These are phyloP conservation scores for Telmatherina bonti DNA, from an alignment of 2,797 vertebrate species.

Conservation along the genomic window DNA sequence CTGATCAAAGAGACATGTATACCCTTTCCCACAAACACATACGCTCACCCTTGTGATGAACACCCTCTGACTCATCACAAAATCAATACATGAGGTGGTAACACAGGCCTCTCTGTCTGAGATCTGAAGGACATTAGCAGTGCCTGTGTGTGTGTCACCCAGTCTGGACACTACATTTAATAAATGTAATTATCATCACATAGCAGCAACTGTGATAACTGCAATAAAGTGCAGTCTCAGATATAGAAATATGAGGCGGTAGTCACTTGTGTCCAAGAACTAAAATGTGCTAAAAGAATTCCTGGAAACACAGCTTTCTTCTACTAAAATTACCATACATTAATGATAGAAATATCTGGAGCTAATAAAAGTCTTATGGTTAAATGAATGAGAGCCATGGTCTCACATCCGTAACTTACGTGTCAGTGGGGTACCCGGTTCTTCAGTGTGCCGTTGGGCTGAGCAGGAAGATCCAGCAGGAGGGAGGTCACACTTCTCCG, in stretches of 20 bases:
- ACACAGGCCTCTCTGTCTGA: constrained; percentile 63
- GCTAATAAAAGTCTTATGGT: background rate
- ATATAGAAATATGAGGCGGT: constrained; percentile 2
- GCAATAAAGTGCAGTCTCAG: background rate
- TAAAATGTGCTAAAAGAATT: constrained; percentile 7
- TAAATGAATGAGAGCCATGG: constrained; percentile 6
- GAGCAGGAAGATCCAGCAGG: constrained; percentile 33
- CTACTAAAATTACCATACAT: constrained; percentile 14
- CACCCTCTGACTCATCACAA: constrained; percentile 73
- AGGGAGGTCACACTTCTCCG: constrained; percentile 71
- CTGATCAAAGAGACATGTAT: constrained; percentile 39
- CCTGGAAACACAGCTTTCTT: constrained; percentile 19
- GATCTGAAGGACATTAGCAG: constrained; percentile 60
- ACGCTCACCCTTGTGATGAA: constrained; percentile 56
- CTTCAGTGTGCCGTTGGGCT: constrained; percentile 33
- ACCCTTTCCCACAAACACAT: constrained; percentile 13
- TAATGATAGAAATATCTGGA: constrained; percentile 19
- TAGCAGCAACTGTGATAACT: constrained; percentile 24
- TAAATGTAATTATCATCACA: constrained; percentile 29
- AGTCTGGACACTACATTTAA: constrained; percentile 35
- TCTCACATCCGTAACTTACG: constrained; percentile 36
- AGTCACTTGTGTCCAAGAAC: constrained; percentile 5
- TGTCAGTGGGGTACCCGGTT: constrained; percentile 45
- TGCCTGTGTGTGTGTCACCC: constrained; percentile 33
- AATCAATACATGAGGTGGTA: constrained; percentile 72